Conservation (phyloP, 2,888 invertebrate species). For the Liodrosophila aerea region DNA sequence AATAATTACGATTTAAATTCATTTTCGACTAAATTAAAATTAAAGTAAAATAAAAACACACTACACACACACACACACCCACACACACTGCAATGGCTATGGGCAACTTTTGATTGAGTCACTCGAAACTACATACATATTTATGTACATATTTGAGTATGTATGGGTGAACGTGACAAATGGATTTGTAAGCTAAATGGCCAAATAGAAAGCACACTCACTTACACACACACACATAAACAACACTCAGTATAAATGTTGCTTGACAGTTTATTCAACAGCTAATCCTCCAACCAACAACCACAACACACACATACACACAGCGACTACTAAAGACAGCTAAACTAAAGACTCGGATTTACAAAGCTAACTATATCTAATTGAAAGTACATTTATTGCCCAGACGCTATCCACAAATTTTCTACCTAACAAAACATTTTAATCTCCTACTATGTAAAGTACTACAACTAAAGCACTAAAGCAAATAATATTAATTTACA, state of each 20-base stretch:
- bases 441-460: neutral
- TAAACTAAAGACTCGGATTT: neutral
- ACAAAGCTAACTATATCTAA: conserved; percentile 1
- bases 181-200: conserved; percentile 11
- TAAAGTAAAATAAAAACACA: neutral
- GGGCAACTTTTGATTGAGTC: conserved; percentile 40
- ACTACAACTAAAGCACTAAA: neutral
- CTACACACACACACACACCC: conserved; percentile 9
- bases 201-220: conserved; percentile 9
- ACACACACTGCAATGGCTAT: conserved; percentile 29
- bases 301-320: conserved; percentile 1
- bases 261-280: no score
- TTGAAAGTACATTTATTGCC: conserved; percentile 36
- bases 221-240: neutral
- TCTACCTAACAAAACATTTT: conserved; percentile 9
- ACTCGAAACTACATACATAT: neutral
- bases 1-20: conserved; percentile 22
- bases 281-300: no score
- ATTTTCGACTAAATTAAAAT: conserved; percentile 12
- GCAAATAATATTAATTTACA: conserved; percentile 12
- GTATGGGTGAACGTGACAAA: conserved; percentile 14
- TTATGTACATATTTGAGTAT: neutral
- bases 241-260: no score
- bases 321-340: neutral
- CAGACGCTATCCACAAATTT: conserved; percentile 25